Base-by-base conservation (phyloP, 1,140 invertebrate genomes). In the Cyclina sinensis region DNA sequence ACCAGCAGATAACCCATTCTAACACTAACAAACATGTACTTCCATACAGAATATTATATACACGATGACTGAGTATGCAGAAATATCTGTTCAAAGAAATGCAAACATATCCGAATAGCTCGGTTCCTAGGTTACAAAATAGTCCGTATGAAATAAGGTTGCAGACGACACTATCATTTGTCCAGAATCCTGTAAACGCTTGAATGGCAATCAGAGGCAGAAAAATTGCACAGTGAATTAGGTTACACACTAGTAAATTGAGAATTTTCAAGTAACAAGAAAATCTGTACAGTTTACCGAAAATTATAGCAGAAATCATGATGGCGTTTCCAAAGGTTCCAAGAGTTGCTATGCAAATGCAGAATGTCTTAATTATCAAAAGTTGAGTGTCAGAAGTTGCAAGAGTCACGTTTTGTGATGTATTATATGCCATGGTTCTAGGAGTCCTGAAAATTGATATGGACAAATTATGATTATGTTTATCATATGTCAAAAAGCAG, bases 51-150 rank as follows among this genome's bases (percentile, higher is more conserved):
- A 27, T 24, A 7, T 76, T 57, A 27, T 88, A 54, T 18, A 51
- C 12, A 3, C 59, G 48, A 24, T 57, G 65, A 32, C 83, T 46
- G 11, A 88, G 32, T 21, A 88, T 59, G 39, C 86, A 74, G 12
- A 76, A 59, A 51, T 88, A 88, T 46, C 86, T 82, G 70, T 88
- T 88, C 16, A 88, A 16, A 11, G 86, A 76, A 37, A 88, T 88
- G 24, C 78, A 88, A 24, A 81, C 65, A 30, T 82, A 83, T 46
- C 79, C 86, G 14, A 74, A 82, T 18, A 88, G 46, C 46, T 88
- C 86, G 3, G 80, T 88, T 37, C 86, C 86, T 11, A 88, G 65
- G 27, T 82, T 88, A 32, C 86, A 68, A 39, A 74, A 88, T 4
- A 88, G 32, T 43, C 62, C 65, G 32, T 54, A 88, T 4, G 86